These are phyloP conservation scores for Zoanthus sociatus DNA, from an alignment of 92 coral and sea anemone species.

Conservation along the genomic window DNA sequence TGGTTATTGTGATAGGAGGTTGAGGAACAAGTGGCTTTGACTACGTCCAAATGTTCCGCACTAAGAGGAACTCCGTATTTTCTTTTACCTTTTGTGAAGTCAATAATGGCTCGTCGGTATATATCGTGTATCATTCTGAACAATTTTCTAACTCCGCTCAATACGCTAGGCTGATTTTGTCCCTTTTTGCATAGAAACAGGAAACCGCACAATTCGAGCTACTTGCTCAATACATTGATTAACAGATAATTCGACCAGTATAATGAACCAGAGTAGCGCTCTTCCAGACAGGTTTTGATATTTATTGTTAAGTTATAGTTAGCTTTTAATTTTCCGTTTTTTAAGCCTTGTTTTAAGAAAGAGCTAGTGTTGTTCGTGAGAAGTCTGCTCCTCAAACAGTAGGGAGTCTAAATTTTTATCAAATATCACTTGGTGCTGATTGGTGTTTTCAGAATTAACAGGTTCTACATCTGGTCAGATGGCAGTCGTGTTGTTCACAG, in stretches of 20 bases:
- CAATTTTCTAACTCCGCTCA: background rate
- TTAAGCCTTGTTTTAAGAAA: conserved; percentile 21
- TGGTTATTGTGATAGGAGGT: conserved; percentile 44
- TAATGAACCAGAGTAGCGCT: background rate
- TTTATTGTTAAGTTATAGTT: background rate
- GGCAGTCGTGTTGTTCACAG: background rate
- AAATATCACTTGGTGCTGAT: conserved; percentile 34
- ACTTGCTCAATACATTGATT: conserved; percentile 35
- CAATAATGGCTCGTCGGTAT: conserved; percentile 18
- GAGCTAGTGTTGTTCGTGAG: conserved; percentile 33
- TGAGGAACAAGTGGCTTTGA: conserved; percentile 25
- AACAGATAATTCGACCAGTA: background rate
- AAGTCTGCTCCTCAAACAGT: background rate
- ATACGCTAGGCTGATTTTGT: conserved; percentile 12
- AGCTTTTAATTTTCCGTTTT: conserved; percentile 21
- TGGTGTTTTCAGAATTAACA: background rate
- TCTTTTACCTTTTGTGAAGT: background rate
- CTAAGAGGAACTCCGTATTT: background rate
- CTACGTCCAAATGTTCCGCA: background rate
- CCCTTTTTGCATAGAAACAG: conserved; percentile 11
- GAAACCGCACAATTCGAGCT: conserved; percentile 44
- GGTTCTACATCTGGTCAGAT: conserved; percentile 28
- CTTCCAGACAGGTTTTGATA: background rate
- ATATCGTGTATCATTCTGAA: background rate
- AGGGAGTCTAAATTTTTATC: conserved; percentile 26